Base-by-base conservation (phyloP, 2,797 vertebrate genomes). In the Lepus townsendii region DNA sequence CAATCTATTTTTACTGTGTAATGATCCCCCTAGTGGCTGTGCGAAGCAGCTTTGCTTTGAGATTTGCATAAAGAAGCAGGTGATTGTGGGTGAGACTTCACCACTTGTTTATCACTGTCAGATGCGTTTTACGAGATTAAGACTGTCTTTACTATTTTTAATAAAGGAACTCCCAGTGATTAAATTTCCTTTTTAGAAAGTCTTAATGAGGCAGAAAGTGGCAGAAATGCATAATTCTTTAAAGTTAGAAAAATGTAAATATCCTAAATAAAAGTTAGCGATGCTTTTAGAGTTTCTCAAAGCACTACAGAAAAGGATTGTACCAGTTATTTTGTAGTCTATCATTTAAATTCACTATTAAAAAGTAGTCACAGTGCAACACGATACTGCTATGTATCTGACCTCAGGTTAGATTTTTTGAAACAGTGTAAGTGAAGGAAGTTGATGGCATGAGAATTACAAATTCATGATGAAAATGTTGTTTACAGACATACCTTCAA, bases 1-100 rank as follows among this genome's bases (percentile, higher is more conserved):
- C 24, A 65, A 22, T 83, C 83, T 93, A 92, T 93, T 97, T 97
- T 96, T 79, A 95, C 92, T 97, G 97, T 97, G 96, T 96, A 91
- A 85, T 97, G 97, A 91, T 95, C 97, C 97, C 97, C 96, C 97
- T 97, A 97, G 97, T 97, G 97, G 97, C 96, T 79, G 66, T 87
- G 77, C 90, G 92, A 72, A 91, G 96, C 83, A 96, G 97, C 72
- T n/a, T 57, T 82, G 86, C 69, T 42, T 69, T 24, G 26, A 72
- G 71, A 93, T 96, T 96, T 96, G 95, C 95, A 93, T 95, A 95
- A 92, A 90, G 92, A 84, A 80, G 66, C 93, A 96, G 93, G 96
- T 96, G 91, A 96, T 87, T 80, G 92, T 93, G 75, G 82, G 94
- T 93, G 96, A 95, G 88, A 84, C 84, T 88, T 88, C 17, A 47